These are phyloP conservation scores for Acleris literana DNA, from an alignment of 2,888 invertebrate species.

Conservation along the genomic window DNA sequence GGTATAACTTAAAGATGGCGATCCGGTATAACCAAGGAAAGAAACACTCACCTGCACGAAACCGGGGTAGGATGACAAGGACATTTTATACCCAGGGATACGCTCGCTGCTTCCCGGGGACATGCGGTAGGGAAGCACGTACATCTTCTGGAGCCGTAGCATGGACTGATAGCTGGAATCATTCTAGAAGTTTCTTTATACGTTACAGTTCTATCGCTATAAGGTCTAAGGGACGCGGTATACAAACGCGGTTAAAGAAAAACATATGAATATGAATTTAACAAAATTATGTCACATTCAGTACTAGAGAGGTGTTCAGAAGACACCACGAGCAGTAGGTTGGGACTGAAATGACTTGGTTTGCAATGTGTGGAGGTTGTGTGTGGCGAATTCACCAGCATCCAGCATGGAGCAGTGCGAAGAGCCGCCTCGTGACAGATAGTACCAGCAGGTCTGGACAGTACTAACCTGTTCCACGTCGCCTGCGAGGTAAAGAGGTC, in stretches of 20 bases:
- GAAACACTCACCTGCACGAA: constrained; percentile 60
- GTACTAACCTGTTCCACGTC: constrained; percentile 84
- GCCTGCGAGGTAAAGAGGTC: constrained; percentile 86
- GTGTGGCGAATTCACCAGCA: no score
- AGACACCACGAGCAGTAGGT: no score
- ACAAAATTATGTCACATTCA: no score
- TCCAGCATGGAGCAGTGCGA: no score
- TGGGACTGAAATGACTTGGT: no score
- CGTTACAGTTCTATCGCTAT: not conserved
- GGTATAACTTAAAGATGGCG: not conserved
- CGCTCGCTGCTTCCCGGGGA: constrained; percentile 46
- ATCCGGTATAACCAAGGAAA: no score
- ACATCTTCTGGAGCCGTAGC: constrained; percentile 87
- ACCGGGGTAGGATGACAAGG: constrained; percentile 86
- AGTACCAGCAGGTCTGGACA: not conserved
- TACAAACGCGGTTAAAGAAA: no score
- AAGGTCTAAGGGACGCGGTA: no score
- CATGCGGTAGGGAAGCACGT: constrained; percentile 80
- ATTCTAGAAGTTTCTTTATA: not conserved
- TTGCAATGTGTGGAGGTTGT: no score
- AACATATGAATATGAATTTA: no score
- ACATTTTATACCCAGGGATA: constrained; percentile 83
- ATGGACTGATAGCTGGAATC: constrained; percentile 83
- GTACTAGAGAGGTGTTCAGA: no score
- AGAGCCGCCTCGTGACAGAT: not conserved